Percentiles rank a stretch among this genome's conserved stretches.
Conservation (phyloP, 1,140 invertebrate genomes). For the Andricus grossulariae region DNA sequence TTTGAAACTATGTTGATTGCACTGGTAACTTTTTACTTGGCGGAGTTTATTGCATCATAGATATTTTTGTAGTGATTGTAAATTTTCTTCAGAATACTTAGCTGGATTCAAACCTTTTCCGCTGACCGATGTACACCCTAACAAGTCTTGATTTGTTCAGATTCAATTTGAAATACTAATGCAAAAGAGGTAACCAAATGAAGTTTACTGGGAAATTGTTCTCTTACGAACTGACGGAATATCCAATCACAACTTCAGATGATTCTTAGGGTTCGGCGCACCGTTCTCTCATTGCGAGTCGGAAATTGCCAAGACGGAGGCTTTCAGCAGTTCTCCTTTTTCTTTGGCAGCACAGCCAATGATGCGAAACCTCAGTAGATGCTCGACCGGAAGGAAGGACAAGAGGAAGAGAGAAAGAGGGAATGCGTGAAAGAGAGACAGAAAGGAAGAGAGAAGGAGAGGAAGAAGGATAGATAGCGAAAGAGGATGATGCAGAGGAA, state of each 20-base stretch:
- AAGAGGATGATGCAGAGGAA: conserved; percentile 22
- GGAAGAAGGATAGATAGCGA: not conserved
- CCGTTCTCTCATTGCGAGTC: conserved; percentile 18
- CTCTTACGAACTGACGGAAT: not conserved
- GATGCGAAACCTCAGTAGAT: conserved; percentile 14
- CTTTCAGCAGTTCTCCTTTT: conserved; percentile 24
- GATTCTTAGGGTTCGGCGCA: conserved; percentile 13
- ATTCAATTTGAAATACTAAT: no score
- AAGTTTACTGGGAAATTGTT: not conserved
- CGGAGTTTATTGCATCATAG: no score
- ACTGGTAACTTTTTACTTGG: no score
- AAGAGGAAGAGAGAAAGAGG: conserved; percentile 31
- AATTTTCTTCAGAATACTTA: no score
- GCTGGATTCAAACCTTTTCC: no score
- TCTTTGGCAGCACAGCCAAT: conserved; percentile 14
- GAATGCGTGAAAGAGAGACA: not conserved
- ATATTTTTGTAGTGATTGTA: no score
- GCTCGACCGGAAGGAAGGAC: conserved; percentile 2
- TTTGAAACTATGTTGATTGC: no score
- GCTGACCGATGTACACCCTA: no score
- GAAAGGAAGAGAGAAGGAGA: conserved; percentile 6
- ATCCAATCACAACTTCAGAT: conserved; percentile 8
- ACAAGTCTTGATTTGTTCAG: no score
- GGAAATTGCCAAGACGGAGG: conserved; percentile 30
- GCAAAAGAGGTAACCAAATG: not conserved